Evolutionary conservation across 2,797 vertebrate genomes (phyloP), one percentile per base, ranked within the genome.

Genomic region (Paramormyrops hopkinsi): DNA sequence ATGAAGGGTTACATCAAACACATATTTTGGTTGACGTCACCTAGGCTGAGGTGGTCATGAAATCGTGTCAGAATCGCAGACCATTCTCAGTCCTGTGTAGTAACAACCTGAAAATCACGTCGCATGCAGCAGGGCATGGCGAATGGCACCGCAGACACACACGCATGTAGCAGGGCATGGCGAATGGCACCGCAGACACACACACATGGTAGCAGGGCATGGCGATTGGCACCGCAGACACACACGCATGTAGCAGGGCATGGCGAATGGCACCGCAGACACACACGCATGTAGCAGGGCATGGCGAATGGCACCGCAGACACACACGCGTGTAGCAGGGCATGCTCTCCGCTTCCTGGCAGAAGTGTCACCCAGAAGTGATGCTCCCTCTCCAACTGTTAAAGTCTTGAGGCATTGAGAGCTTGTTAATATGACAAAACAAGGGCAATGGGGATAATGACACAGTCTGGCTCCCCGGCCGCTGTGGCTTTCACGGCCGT

Each of bases 391-490:
- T 86, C 50, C 22, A 33, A 51, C 83, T 51, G 83, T 8, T 86
- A 37, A 59, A 87, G 53, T 56, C 53, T 46, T 46, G 6, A 82
- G 76, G 76, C 76, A 41, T 48, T 83, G 46, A 69, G 46, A 65
- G 76, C 37, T 29, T 53, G 86, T 76, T 88, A 88, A 90, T 90
- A 90, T 90, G 88, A 84, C 90, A 79, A 91, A 56, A 89, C 90
- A 37, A 89, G 84, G 69, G 79, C 87, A 90, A 93, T 90, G 85
- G 85, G 51, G 29, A 88, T 91, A 91, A 82, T 88, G 91, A 91
- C 88, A 92, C 90, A 91, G 51, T 92, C 86, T 91, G 89, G 90
- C 88, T 90, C 82, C 91, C 17, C 25, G 73, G 25, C 33, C n/a
- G 33, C 79, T 9, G 17, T 4, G 50, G 25, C 19, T 56, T 4